Evolutionary conservation across 37 sponge, comb jelly and placozoan genomes (phyloP).

Genomic region (Haliclona indistincta): DNA sequence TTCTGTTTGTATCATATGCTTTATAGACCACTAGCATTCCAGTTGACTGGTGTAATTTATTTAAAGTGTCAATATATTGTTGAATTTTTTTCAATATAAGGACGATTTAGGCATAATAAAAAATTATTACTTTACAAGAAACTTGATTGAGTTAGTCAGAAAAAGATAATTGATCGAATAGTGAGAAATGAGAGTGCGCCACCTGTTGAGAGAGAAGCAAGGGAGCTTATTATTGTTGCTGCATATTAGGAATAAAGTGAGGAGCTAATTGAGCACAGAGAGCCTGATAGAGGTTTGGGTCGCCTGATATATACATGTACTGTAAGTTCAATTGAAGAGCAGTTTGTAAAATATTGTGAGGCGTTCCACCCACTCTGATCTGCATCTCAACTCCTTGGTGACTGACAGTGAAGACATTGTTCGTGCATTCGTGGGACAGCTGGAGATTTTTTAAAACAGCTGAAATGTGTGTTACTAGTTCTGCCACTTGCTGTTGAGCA

Average conservation of each 20-base stretch:
- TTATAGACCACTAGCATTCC: no score
- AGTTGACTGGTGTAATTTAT: no score
- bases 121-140: no score
- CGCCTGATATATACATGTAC: slow-evolving; percentile 46
- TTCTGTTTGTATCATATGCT: no score
- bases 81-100: no score
- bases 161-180: no score
- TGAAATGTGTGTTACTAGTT: slow-evolving; percentile 27
- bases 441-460: slow-evolving; percentile 11
- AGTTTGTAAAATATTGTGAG: slow-evolving; percentile 14
- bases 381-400: slow-evolving; percentile 44
- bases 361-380: slow-evolving; percentile 22
- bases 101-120: no score
- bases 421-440: slow-evolving; percentile 16
- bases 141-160: no score
- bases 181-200: no score
- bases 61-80: no score
- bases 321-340: slow-evolving; percentile 58
- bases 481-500: slow-evolving; percentile 4
- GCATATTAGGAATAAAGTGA: slow-evolving; percentile 33
- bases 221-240: no score
- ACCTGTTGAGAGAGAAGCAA: no score
- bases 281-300: slow-evolving; percentile 45
- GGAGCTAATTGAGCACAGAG: slow-evolving; percentile 53
- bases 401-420: slow-evolving; percentile 24